These are phyloP conservation scores for Brachyhypopomus occidentalis DNA, from an alignment of 2,113 vertebrate genomes.

Conservation along the genomic window DNA sequence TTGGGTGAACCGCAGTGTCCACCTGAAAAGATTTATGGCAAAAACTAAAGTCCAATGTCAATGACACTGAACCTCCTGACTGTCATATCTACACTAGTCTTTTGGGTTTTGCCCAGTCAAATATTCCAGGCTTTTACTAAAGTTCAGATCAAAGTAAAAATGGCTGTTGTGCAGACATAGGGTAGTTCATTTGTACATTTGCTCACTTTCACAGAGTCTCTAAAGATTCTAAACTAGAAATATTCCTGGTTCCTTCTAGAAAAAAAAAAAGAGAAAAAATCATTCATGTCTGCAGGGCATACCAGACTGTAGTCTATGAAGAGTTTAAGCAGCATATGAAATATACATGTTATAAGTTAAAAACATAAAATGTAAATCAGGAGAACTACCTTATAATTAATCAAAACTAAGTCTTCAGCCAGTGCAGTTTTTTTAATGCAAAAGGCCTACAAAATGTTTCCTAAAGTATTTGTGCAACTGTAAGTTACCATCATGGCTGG, in stretches of 20 bases:
- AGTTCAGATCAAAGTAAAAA: slow-evolving; percentile 21
- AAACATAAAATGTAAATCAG: background rate
- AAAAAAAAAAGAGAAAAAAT: too few species aligned
- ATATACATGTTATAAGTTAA: background rate
- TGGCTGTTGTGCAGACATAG: background rate
- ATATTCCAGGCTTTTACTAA: background rate
- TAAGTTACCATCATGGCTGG: slow-evolving; percentile 9
- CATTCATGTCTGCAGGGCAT: background rate
- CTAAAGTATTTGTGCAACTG: slow-evolving; percentile 6
- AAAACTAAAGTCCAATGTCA: too few species aligned
- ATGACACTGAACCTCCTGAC: background rate
- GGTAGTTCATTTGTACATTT: too few species aligned
- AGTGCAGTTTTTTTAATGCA: background rate
- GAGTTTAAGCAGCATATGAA: background rate
- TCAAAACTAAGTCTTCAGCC: background rate
- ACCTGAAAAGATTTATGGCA: background rate
- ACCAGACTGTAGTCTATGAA: background rate
- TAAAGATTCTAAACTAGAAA: background rate
- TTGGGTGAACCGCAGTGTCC: background rate
- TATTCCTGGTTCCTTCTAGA: too few species aligned
- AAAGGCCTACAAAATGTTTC: background rate
- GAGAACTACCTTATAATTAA: too few species aligned
- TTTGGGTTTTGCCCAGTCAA: background rate
- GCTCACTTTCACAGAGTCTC: background rate
- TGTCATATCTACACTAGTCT: background rate